Evolutionary conservation across 2,797 vertebrate species (phyloP).

Genomic region (Psittacula derbiana): DNA sequence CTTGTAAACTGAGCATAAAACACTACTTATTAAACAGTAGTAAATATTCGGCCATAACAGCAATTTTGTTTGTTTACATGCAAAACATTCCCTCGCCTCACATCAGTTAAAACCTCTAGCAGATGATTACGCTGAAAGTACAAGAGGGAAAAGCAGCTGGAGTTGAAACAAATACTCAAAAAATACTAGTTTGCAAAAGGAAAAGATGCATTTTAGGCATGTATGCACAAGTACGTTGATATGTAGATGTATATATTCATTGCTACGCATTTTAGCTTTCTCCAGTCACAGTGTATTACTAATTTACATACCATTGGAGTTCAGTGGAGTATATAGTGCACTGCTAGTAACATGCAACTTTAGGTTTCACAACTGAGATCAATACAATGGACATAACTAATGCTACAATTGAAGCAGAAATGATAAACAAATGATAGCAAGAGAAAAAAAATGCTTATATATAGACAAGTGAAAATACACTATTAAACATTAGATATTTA

Average conservation of each 20-base stretch:
- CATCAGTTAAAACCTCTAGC: constrained; percentile 40
- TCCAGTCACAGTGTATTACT: constrained; percentile 73
- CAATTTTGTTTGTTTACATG: constrained; percentile 70
- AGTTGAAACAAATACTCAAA: constrained; percentile 48
- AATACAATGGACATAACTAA: constrained; percentile 66
- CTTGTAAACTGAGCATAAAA: constrained; percentile 60
- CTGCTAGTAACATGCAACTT: constrained; percentile 78
- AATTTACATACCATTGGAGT: constrained; percentile 81
- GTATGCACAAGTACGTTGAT: background rate
- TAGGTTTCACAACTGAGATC: constrained; percentile 64
- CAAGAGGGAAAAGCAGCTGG: constrained; percentile 31
- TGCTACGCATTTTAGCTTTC: constrained; percentile 60
- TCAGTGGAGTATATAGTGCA: constrained; percentile 67
- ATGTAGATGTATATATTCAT: constrained; percentile 17
- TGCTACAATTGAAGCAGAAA: constrained; percentile 66
- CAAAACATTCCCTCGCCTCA: constrained; percentile 59
- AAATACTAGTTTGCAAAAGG: constrained; percentile 36
- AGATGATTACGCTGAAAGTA: constrained; percentile 55
- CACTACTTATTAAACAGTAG: constrained; percentile 45
- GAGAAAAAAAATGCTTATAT: constrained; percentile 59
- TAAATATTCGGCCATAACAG: constrained; percentile 51
- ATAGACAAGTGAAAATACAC: constrained; percentile 63
- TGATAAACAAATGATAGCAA: constrained; percentile 72
- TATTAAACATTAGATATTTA: constrained; percentile 53
- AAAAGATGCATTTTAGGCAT: constrained; percentile 37